A percentile compares a stretch with the other conserved stretches of the same genome.
These are phyloP conservation scores for Chydorus sphaericus DNA, from an alignment of 2,888 invertebrate species.

Conservation along the genomic window DNA sequence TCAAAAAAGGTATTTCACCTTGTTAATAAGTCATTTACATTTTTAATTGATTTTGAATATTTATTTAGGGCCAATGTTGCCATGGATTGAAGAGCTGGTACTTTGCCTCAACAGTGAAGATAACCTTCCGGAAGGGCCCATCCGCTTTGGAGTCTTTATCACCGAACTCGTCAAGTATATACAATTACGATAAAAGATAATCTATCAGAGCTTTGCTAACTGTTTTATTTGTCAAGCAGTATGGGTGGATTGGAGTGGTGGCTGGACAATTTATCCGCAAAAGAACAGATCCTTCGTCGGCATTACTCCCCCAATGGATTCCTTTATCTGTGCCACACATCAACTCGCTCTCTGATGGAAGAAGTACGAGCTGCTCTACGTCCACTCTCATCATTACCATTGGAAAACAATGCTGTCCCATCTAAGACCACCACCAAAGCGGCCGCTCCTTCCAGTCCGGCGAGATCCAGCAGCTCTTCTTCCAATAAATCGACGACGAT, in stretches of 20 bases:
- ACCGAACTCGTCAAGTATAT: slow-evolving; percentile 71
- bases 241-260: slow-evolving; percentile 78
- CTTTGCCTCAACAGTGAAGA: slow-evolving; percentile 68
- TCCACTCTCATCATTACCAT: slow-evolving; percentile 61
- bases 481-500: slow-evolving; percentile 12
- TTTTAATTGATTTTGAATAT: not conserved
- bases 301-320: slow-evolving; percentile 65
- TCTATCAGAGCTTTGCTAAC: not conserved
- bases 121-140: slow-evolving; percentile 62
- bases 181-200: slow-evolving; percentile 7
- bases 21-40: not conserved
- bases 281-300: slow-evolving; percentile 63
- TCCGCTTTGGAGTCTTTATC: slow-evolving; percentile 78
- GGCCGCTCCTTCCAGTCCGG: not conserved
- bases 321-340: slow-evolving; percentile 44
- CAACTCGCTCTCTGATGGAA: slow-evolving; percentile 45
- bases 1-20: slow-evolving; percentile 50
- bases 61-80: slow-evolving; percentile 53
- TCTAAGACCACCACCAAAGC: not conserved
- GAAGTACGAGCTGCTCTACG: slow-evolving; percentile 60
- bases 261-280: slow-evolving; percentile 69
- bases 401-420: slow-evolving; percentile 40
- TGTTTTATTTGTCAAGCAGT: slow-evolving; percentile 33
- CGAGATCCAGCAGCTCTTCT: not conserved
- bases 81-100: slow-evolving; percentile 67